phyloP scores from a whole-genome alignment of 2,797 vertebrate genomes.

The Orientallactaga sibirica region DNA sequence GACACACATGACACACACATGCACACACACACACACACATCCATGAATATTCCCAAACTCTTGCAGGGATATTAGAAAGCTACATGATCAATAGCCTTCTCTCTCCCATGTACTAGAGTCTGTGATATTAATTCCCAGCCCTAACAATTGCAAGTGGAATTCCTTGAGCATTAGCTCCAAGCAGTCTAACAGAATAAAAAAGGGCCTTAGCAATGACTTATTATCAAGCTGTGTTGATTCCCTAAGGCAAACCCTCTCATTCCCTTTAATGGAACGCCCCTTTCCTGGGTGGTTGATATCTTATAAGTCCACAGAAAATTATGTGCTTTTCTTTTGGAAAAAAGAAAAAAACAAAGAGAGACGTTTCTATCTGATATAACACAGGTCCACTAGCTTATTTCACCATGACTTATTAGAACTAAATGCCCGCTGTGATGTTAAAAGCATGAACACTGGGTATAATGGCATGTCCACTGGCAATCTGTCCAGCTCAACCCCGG shows the following conservation, averaged over 20 bases:
- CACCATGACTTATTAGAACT: constrained; percentile 82
- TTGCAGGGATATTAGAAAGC: neutral
- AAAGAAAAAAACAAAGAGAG: neutral
- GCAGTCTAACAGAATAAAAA: constrained; percentile 25
- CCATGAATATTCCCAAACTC: neutral
- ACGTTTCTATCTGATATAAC: constrained; percentile 72
- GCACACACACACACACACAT: neutral
- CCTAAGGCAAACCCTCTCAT: neutral
- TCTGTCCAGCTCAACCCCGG: constrained; percentile 78
- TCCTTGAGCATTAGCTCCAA: neutral
- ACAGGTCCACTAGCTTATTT: constrained; percentile 76
- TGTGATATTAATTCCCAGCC: constrained; percentile 11
- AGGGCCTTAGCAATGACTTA: neutral
- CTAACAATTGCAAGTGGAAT: neutral
- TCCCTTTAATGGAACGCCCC: neutral
- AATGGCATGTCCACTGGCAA: constrained; percentile 73
- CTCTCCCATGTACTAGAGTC: constrained; percentile 11
- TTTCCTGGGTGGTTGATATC: constrained; percentile 22
- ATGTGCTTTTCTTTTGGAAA: neutral
- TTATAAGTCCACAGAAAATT: constrained; percentile 50
- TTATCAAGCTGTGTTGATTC: neutral
- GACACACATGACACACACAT: too few relatives aligned
- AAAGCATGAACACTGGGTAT: constrained; percentile 81
- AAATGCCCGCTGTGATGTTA: constrained; percentile 84
- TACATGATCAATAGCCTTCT: neutral